These are phyloP conservation scores for Mustela lutreola DNA, from an alignment of 2,113 vertebrate genomes.

Conservation along the genomic window DNA sequence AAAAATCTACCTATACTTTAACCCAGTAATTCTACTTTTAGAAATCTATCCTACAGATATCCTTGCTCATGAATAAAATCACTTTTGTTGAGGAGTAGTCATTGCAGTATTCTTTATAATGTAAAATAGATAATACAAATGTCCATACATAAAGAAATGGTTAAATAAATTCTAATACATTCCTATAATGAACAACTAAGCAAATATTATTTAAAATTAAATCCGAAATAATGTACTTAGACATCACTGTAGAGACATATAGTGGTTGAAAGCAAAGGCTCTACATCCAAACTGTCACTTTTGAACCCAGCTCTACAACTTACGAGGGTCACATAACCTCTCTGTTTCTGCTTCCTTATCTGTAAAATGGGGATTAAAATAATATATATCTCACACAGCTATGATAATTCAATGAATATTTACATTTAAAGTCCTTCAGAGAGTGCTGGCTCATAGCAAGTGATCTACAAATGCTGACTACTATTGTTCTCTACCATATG, in stretches of 20 bases:
- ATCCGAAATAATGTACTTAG: background rate
- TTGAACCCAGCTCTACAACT: background rate
- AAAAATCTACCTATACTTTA: conserved; percentile 41
- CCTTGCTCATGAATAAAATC: conserved; percentile 27
- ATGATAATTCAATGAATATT: background rate
- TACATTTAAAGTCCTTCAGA: conserved; percentile 11
- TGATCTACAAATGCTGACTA: background rate
- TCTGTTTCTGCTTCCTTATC: background rate
- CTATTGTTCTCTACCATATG: conserved; percentile 30
- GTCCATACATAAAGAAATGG: background rate
- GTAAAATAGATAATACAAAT: conserved; percentile 4
- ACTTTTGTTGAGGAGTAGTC: conserved; percentile 6
- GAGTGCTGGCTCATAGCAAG: background rate
- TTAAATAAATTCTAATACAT: conserved; percentile 3
- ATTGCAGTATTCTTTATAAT: conserved; percentile 29
- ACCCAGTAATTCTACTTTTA: conserved; percentile 1
- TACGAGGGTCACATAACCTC: background rate
- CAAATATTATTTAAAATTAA: conserved; percentile 33
- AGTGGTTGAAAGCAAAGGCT: background rate
- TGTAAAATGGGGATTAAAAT: background rate
- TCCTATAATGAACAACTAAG: background rate
- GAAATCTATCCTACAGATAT: background rate
- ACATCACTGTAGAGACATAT: background rate
- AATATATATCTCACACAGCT: background rate
- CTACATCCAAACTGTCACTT: background rate